Evolutionary conservation across 2,888 invertebrate species (phyloP), one percentile per base, ranked within the genome.

Genomic region (Rhorus exstirpatorius): DNA sequence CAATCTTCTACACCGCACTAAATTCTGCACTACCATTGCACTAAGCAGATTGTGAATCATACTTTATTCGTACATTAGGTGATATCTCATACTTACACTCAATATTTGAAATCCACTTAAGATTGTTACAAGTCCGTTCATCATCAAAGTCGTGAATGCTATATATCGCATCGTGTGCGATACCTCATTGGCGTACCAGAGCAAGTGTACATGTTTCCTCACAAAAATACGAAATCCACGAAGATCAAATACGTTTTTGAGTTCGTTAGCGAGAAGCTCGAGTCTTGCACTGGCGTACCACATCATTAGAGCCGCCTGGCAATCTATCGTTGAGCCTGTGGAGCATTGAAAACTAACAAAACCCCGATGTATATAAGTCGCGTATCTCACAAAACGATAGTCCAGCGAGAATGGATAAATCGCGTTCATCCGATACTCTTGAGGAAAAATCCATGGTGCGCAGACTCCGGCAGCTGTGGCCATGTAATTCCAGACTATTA

Each of bases 201-300:
- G 61, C 21, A 79, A 17, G 10, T 35, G 49, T 49, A 79, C 75
- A 83, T 83, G 79, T 58, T 75, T 75, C 8, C 6, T 0, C 19
- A 76, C 65, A 26, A 75, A 74, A 3, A 4, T 8, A 1, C 41
- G 21, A 3, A 31, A 31, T 31, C 6, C 31, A 31, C 2, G 3
- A 19, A 83, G 14, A 3, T 76, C 76, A 0, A 60, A 6, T 31
- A 41, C 14, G 3, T n/a, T 41, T 44, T 55, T 44, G 12, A 79
- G 44, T 21, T 83, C 71, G 7, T 10, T 8, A 8, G 44, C 63
- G 6, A 88, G 35, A 10, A 86, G 55, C 31, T 87, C 81, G 38
- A 89, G 81, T 72, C 85, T 88, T 0, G 85, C 84, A 14, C 84
- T 70, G 0, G 79, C 71, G 51, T 82, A 89, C 88, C 87, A 89